A percentile compares a stretch with the other conserved stretches of the same genome.
These are phyloP conservation scores for Ditylenchus weischeri DNA, from an alignment of 2,888 invertebrate species.

Conservation along the genomic window DNA sequence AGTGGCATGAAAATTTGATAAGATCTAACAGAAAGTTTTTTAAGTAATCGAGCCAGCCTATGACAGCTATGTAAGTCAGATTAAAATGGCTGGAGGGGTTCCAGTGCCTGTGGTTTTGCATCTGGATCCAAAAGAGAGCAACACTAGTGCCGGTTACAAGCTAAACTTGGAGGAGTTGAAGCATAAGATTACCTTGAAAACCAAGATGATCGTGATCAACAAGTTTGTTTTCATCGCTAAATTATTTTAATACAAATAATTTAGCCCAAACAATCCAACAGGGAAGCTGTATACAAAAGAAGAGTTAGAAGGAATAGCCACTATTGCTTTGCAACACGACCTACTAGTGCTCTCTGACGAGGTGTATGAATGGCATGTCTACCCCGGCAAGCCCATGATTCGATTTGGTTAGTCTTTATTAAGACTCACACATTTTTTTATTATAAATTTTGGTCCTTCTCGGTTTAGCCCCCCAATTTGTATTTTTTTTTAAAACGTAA, in stretches of 20 bases:
- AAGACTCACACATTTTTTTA: neutral
- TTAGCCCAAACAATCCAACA: constrained; percentile 94
- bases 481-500: no score
- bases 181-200: constrained; percentile 77
- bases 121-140: constrained; percentile 21
- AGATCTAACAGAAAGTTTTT: neutral
- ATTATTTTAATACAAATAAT: constrained; percentile 61
- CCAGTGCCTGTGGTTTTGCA: constrained; percentile 79
- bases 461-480: no score
- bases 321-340: constrained; percentile 85
- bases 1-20: constrained; percentile 8
- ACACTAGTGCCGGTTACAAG: constrained; percentile 78
- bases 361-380: constrained; percentile 96
- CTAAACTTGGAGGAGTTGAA: constrained; percentile 78
- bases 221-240: constrained; percentile 62
- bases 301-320: constrained; percentile 70
- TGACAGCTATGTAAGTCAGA: constrained; percentile 94
- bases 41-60: constrained; percentile 79
- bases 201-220: constrained; percentile 82
- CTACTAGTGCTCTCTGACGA: constrained; percentile 89
- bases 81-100: constrained; percentile 65
- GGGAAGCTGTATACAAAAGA: constrained; percentile 71
- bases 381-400: constrained; percentile 74
- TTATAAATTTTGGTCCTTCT: neutral
- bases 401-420: constrained; percentile 73